phyloP scores from a whole-genome alignment of 1,140 invertebrate species.

The Drosophila leontia region DNA sequence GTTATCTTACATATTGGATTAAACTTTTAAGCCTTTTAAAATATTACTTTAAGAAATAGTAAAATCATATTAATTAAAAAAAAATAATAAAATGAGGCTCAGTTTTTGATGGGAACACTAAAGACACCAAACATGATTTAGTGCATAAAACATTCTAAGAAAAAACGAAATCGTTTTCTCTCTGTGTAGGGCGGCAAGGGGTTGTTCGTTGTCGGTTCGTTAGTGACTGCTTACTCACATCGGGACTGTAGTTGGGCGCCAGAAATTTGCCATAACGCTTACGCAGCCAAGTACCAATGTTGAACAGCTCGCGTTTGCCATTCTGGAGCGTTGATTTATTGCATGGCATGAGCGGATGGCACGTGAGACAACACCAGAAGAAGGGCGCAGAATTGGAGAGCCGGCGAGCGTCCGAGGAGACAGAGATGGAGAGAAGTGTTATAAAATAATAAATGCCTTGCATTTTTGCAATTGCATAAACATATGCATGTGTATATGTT shows the following conservation, averaged over 20 bases:
- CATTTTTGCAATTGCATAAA: conserved; percentile 83
- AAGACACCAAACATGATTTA: no score
- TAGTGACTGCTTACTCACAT: conserved; percentile 85
- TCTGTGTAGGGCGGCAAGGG: conserved; percentile 11
- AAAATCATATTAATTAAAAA: not conserved
- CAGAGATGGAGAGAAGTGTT: conserved; percentile 58
- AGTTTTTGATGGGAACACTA: no score
- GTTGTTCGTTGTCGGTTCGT: conserved; percentile 51
- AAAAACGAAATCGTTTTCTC: conserved; percentile 3
- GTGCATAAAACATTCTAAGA: not conserved
- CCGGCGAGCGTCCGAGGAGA: conserved; percentile 18
- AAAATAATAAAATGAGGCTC: no score
- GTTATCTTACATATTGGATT: not conserved
- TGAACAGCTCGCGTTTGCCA: conserved; percentile 88
- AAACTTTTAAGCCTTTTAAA: not conserved
- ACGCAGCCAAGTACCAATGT: conserved; percentile 88
- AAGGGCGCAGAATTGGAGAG: conserved; percentile 9
- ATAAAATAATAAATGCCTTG: conserved; percentile 83
- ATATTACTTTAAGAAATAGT: not conserved
- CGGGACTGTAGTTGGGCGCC: conserved; percentile 87
- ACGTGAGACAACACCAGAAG: conserved; percentile 64
- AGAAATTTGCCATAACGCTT: conserved; percentile 88
- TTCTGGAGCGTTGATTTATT: conserved; percentile 86
- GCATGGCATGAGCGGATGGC: conserved; percentile 66
- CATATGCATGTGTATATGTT: conserved; percentile 83